Evolutionary conservation across 1,140 invertebrate species (phyloP).

Genomic region (Bombus vancouverensis): DNA sequence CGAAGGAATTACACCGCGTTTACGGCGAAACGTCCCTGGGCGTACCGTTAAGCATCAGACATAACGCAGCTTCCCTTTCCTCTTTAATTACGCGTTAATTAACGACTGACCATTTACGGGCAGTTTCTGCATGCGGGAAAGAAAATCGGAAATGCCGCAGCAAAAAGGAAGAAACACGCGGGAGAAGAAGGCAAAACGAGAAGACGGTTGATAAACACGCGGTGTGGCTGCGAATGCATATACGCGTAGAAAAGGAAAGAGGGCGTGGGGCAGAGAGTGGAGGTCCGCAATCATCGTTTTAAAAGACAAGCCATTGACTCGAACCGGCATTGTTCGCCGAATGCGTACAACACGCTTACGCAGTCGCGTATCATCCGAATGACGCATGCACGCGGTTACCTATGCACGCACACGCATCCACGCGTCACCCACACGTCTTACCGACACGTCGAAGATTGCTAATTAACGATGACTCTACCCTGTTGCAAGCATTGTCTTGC

Average conservation of each 20-base stretch:
- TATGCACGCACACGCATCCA: slow-evolving; percentile 27
- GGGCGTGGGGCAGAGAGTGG: slow-evolving; percentile 1
- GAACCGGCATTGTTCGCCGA: slow-evolving; percentile 63
- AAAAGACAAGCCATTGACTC: slow-evolving; percentile 72
- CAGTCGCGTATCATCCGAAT: slow-evolving; percentile 15
- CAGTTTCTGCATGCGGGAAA: not conserved
- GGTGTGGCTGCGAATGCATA: not conserved
- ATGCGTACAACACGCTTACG: slow-evolving; percentile 8
- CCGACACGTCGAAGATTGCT: slow-evolving; percentile 70
- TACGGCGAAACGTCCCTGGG: not conserved
- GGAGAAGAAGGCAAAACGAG: not conserved
- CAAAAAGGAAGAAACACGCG: not conserved
- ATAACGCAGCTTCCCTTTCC: not conserved
- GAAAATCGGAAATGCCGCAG: slow-evolving; percentile 38
- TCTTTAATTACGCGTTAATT: slow-evolving; percentile 53
- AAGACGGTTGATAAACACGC: slow-evolving; percentile 48
- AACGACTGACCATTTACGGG: slow-evolving; percentile 55
- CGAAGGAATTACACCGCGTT: not conserved
- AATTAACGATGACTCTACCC: slow-evolving; percentile 76
- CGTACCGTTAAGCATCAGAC: slow-evolving; percentile 17
- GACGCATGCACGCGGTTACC: slow-evolving; percentile 40
- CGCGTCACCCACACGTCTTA: slow-evolving; percentile 72
- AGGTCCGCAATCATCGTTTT: slow-evolving; percentile 62
- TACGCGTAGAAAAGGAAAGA: not conserved
- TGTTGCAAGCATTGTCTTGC: slow-evolving; percentile 72